Base-by-base conservation (phyloP, 2,113 vertebrate species). In the Daubentonia madagascariensis region DNA sequence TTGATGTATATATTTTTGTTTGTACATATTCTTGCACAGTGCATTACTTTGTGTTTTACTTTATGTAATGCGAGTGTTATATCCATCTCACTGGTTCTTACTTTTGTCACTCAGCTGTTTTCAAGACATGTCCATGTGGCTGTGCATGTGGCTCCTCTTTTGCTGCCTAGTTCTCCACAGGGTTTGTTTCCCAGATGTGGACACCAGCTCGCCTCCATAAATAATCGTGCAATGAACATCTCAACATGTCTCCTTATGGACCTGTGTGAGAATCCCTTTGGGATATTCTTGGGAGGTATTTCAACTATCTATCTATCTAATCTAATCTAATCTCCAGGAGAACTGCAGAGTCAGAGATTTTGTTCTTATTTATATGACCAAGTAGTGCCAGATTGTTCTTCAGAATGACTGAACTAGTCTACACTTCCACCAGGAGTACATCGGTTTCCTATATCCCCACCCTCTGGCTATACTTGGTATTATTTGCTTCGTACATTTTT, bases 371-470 rank as follows among this genome's bases (percentile, higher is more conserved):
- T 48, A 59, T 4, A 80, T 5, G 8, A 25, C 61, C 20, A 40
- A 70, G 40, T n/a, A 35, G 61, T 70, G 28, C 20, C 16, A 73
- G 10, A 75, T 8, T 14, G 32, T 23, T 54, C 37, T 45, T 85
- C 32, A 57, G 63, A 80, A 54, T 11, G 57, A 70, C 40, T 6
- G n/a, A 83, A 13, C 12, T 45, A 28, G 16, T 65, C 48, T 23
- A 12, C 28, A 17, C 9, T 0, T 17, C 20, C 2, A 30, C 20
- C 8, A 5, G 59, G 2, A 37, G 30, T 18, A 37, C 13, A 17
- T 20, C 22, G 12, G 59, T 37, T 23, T 57, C 16, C 68, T 28
- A 3, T 1, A 43, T 18, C 6, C 40, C 25, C 17, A 40, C 48
- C 65, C 9, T 50, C 43, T 10, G 54, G 65, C n/a, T 70, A 48